Percentiles rank a stretch among this genome's conserved stretches.
phyloP scores from a whole-genome alignment of 2,888 invertebrate species.

The Yponomeuta cagnagella region DNA sequence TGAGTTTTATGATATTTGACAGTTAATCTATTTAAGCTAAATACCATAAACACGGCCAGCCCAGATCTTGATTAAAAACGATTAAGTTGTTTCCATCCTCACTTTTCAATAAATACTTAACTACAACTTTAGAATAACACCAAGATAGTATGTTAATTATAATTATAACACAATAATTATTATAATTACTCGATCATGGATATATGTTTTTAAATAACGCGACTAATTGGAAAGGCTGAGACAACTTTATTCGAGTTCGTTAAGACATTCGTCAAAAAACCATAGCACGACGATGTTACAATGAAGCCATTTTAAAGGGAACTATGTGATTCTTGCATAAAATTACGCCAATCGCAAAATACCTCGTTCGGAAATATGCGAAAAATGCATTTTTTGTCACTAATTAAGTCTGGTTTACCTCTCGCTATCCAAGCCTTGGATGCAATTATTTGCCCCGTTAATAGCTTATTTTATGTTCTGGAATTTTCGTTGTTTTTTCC shows the following conservation, averaged over 20 bases:
- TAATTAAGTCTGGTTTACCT: neutral
- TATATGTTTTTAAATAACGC: neutral
- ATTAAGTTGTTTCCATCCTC: too few species aligned
- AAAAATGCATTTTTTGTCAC: constrained; percentile 7
- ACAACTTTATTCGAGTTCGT: neutral
- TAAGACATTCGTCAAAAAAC: constrained; percentile 23
- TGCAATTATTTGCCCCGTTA: neutral
- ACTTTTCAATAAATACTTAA: too few species aligned
- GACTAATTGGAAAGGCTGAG: neutral
- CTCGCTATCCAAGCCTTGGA: neutral
- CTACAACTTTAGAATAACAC: too few species aligned
- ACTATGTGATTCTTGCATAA: constrained; percentile 37
- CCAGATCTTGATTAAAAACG: too few species aligned
- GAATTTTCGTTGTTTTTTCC: neutral
- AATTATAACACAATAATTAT: too few species aligned
- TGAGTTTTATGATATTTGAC: too few species aligned
- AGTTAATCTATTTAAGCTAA: too few species aligned
- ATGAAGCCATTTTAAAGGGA: constrained; percentile 51
- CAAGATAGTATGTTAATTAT: too few species aligned
- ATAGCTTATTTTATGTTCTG: neutral
- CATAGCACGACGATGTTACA: constrained; percentile 28
- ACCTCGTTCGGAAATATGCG: constrained; percentile 38
- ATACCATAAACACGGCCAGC: too few species aligned
- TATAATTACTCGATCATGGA: neutral
- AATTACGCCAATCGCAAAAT: constrained; percentile 24